Base-by-base conservation (phyloP, 2,113 vertebrate genomes). In the Accipiter virgatus region DNA sequence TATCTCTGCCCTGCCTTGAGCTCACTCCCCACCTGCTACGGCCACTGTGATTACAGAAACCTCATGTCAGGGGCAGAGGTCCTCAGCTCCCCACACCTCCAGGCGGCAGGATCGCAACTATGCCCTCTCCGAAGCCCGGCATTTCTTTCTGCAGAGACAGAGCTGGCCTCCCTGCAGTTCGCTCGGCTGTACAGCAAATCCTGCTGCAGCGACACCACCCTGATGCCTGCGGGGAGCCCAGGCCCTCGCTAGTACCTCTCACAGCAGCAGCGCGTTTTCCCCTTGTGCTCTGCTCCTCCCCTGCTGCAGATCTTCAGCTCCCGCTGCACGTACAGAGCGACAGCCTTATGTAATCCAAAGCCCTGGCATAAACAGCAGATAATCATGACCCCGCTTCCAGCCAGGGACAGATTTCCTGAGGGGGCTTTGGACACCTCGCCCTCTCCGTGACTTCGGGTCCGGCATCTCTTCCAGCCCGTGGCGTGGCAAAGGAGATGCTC, bases 261-360 rank as follows among this genome's bases (percentile, higher is more conserved):
- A 7, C 55, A 74, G 82, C 75, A 94, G 92, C 59, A n/a, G 38
- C 8, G 2, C 63, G 42, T 63, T 93, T 72, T 81, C 66, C 91
- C 93, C 78, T 36, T 34, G 50, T 15, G 86, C 59, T 94, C 86
- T 82, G 84, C 95, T 97, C 86, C 94, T 91, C 87, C 94, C 85
- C 81, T 94, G 92, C 88, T 71, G 93, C 89, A 85, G 93, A 88
- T 89, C 84, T 89, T 73, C 63, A 10, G 83, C 86, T 96, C 89
- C 81, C 0, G 3, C 81, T 56, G 86, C 92, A 89, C 21, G 4
- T 34, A 95, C 2, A 0, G 89, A 91, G 91, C 20, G 32, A 86
- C 84, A 94, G 96, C 78, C 70, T 97, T 96, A 94, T 66, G 79
- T 93, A 96, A 96, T 43, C 45, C 95, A 94, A 86, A 93, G 78